phyloP scores from a whole-genome alignment of 2,113 vertebrate species.

The Pterocles burchelli region DNA sequence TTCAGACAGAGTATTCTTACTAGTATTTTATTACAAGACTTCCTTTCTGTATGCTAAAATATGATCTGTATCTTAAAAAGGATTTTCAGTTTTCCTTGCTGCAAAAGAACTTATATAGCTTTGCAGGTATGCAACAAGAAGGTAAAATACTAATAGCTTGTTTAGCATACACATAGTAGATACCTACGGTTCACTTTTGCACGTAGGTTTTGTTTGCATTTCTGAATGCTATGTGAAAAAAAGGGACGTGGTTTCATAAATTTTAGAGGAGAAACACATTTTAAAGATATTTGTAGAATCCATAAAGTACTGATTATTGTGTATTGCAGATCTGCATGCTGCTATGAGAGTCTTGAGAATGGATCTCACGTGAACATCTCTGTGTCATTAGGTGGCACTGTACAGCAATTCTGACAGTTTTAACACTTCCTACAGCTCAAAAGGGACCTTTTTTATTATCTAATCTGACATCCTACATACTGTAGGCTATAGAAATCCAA shows the following conservation, averaged over 20 bases:
- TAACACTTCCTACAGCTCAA: background rate
- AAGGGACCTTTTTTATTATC: background rate
- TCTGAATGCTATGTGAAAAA: background rate
- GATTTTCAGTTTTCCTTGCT: background rate
- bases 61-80: background rate
- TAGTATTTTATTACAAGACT: background rate
- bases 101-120: background rate
- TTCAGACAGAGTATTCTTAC: background rate
- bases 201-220: background rate
- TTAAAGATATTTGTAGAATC: background rate
- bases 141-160: background rate
- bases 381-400: conserved; percentile 2
- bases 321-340: background rate
- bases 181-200: background rate
- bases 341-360: background rate
- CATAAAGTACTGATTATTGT: background rate
- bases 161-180: background rate
- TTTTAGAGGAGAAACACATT: background rate
- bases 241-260: rapidly evolving
- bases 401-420: background rate
- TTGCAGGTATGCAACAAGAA: background rate
- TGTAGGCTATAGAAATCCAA: background rate
- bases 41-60: background rate
- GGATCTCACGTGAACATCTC: background rate
- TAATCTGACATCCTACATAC: background rate